Evolutionary conservation across 2,797 vertebrate species (phyloP).

Genomic region (Spinus olivaceus): DNA sequence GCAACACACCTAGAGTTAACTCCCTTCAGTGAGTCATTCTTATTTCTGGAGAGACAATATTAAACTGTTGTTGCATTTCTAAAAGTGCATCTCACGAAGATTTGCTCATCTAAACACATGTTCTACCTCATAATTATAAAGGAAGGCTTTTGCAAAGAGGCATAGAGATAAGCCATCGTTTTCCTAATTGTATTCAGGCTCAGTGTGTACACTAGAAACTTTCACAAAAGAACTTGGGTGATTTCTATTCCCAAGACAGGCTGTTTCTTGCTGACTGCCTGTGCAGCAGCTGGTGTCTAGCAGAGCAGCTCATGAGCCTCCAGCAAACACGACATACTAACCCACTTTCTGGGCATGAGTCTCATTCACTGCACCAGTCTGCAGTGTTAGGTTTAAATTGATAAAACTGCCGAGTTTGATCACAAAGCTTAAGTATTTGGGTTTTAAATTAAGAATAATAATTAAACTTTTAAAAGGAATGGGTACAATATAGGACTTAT

Average conservation of each 20-base stretch:
- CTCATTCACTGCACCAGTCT: not conserved
- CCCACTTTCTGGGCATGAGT: constrained; percentile 28
- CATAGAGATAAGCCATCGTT: not conserved
- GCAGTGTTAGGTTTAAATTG: not conserved
- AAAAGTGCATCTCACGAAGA: not conserved
- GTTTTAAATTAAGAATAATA: not conserved
- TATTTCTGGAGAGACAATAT: not conserved
- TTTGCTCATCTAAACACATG: not conserved
- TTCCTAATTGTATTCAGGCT: not conserved
- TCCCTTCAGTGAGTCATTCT: not conserved
- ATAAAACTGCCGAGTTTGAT: not conserved
- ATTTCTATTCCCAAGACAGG: not conserved
- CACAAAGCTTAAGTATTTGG: not conserved
- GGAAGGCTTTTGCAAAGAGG: not conserved
- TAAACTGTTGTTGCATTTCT: not conserved
- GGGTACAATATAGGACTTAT: not conserved
- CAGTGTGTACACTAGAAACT: not conserved
- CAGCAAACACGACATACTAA: constrained; percentile 52
- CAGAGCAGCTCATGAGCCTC: not conserved
- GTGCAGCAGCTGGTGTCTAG: not conserved
- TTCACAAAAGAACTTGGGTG: not conserved
- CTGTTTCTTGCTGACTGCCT: not conserved
- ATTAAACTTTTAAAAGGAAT: not conserved
- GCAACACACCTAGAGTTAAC: not conserved
- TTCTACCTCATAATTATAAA: not conserved